Conservation (phyloP, 2,113 vertebrate species). For the Seriola dumerili region DNA sequence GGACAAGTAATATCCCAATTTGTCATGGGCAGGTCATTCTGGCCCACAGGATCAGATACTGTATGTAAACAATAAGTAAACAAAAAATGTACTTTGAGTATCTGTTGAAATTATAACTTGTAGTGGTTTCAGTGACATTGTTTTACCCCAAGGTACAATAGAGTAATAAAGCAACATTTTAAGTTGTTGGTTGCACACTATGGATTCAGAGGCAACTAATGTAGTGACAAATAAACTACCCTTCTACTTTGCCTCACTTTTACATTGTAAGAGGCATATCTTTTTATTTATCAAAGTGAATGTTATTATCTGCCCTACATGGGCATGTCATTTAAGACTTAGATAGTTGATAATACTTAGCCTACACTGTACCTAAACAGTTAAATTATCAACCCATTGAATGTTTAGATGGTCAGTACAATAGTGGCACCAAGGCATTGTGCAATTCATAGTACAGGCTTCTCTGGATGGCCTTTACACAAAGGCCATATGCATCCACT, state of each 20-base stretch:
- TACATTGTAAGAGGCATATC: neutral
- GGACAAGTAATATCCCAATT: slow-evolving; percentile 19
- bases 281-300: slow-evolving; percentile 12
- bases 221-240: neutral
- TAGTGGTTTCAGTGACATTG: neutral
- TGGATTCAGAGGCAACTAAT: neutral
- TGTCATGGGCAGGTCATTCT: slow-evolving; percentile 5
- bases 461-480: slow-evolving; percentile 52
- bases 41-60: neutral
- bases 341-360: neutral
- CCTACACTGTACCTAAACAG: neutral
- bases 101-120: neutral
- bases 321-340: neutral
- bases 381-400: neutral
- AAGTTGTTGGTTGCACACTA: neutral
- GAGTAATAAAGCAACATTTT: slow-evolving; percentile 17
- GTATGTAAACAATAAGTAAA: neutral
- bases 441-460: slow-evolving; percentile 33
- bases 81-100: neutral
- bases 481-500: slow-evolving; percentile 52
- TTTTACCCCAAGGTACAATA: slow-evolving; percentile 14
- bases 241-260: slow-evolving; percentile 7
- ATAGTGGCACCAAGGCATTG: slow-evolving; percentile 29
- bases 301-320: neutral
- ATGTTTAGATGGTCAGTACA: slow-evolving; percentile 16